Base-by-base conservation (phyloP, 1,140 invertebrate genomes). In the Pseudomyrmex pallidus region DNA sequence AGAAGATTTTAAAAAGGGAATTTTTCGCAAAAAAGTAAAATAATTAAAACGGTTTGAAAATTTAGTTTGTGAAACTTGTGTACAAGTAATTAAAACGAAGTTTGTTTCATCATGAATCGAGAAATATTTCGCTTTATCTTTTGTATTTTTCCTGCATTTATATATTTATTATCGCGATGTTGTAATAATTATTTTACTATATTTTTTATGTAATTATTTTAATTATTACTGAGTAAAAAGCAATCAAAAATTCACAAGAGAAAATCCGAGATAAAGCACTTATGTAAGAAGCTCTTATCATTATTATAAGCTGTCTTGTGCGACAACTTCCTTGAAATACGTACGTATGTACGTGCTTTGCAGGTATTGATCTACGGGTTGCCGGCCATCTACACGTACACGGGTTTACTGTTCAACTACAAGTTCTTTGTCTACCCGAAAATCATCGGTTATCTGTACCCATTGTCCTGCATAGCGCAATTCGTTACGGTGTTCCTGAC, bases 401-500 rank as follows among this genome's bases (percentile, higher is more conserved):
- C 97, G 1, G 96, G 96, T 0, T 94, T 95, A 15, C 94, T 98
- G 56, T 96, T 96, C 89, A 95, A 96, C 83, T 98, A 98, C 94
- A 97, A 97, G 89, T 97, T 96, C 93, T 95, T 96, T 82, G 95
- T 98, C 54, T 98, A 97, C 92, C 97, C 97, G 35, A 96, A 96
- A 85, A 96, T 98, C 83, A 97, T 98, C 15, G 96, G 96, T 1
- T 96, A 97, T 82, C 95, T 98, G 4, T 99, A 98, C 92, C 98
- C 98, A 0, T 92, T 99, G 13, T 98, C 97, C 1, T 96, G 98
- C 89, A 97, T 97, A 7, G 97, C 98, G 15, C 98, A 98, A 92
- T 99, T 98, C 56, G 98, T 98, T 46, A 98, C 98, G 17, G 98
- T 99, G 62, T 99, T 99, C 95, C 95, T 99, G 85, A 99, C 99